Evolutionary conservation across 2,888 invertebrate species (phyloP).

Genomic region (Teleogryllus oceanicus): DNA sequence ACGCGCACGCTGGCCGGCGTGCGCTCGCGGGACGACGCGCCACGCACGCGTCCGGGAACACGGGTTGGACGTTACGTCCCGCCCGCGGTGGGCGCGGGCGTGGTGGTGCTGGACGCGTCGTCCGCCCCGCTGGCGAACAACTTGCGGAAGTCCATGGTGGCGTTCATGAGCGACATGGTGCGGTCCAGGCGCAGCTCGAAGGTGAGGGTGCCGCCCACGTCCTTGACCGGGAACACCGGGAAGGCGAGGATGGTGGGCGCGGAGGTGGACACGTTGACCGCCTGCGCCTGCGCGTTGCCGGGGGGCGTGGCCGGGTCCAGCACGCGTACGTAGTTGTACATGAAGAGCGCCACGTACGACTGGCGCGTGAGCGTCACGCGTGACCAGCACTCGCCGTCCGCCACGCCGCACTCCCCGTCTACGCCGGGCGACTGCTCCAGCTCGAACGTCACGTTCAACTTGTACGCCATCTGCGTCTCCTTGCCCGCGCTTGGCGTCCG

Average conservation of each 20-base stretch:
- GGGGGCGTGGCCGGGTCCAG: slow-evolving; percentile 50
- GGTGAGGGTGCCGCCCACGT: slow-evolving; percentile 76
- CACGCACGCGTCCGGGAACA: slow-evolving; percentile 33
- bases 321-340: slow-evolving; percentile 69
- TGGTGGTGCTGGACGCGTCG: too few relatives aligned
- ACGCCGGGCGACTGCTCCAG: neutral
- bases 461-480: neutral
- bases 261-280: slow-evolving; percentile 63
- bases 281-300: slow-evolving; percentile 56
- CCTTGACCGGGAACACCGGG: slow-evolving; percentile 64
- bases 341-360: slow-evolving; percentile 69
- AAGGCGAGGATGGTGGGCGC: slow-evolving; percentile 66
- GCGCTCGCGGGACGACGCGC: slow-evolving; percentile 41
- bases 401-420: neutral
- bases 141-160: neutral
- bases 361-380: slow-evolving; percentile 52
- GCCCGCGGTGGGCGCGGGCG: too few relatives aligned
- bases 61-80: slow-evolving; percentile 35
- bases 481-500: neutral
- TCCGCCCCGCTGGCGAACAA: too few relatives aligned
- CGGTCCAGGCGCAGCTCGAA: slow-evolving; percentile 68
- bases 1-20: slow-evolving; percentile 20
- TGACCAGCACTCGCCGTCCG: slow-evolving; percentile 27
- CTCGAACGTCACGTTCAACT: slow-evolving; percentile 12
- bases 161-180: slow-evolving; percentile 46